Evolutionary conservation across 2,113 vertebrate genomes (phyloP).

Genomic region (Nesogale talazaci): DNA sequence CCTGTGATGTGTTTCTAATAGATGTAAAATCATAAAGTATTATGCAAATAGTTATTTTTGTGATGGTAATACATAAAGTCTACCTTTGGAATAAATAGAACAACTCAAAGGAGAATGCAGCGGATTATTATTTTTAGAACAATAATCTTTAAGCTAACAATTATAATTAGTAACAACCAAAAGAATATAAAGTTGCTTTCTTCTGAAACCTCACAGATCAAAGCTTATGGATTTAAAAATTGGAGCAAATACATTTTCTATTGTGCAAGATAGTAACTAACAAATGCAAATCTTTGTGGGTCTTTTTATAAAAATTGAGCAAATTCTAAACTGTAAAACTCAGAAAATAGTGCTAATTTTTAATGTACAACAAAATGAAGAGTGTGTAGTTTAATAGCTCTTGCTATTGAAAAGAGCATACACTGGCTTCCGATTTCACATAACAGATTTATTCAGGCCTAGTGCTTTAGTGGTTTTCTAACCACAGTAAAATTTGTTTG

Average conservation of each 20-base stretch:
- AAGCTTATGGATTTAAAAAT: slow-evolving; percentile 48
- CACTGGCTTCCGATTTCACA: slow-evolving; percentile 48
- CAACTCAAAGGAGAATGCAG: slow-evolving; percentile 63
- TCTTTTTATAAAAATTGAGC: slow-evolving; percentile 7
- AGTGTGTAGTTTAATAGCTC: slow-evolving; percentile 17
- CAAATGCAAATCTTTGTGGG: slow-evolving; percentile 14
- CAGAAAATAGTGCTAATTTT: slow-evolving; percentile 45
- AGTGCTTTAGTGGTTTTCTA: slow-evolving; percentile 49
- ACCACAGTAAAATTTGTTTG: slow-evolving; percentile 61
- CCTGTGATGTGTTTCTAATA: slow-evolving; percentile 82
- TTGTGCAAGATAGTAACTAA: slow-evolving; percentile 52
- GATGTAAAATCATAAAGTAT: slow-evolving; percentile 83
- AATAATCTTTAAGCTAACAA: slow-evolving; percentile 66
- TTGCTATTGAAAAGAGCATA: slow-evolving; percentile 50
- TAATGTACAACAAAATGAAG: slow-evolving; percentile 46
- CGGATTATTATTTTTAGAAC: slow-evolving; percentile 66
- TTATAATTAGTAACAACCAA: slow-evolving; percentile 52
- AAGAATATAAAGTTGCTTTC: slow-evolving; percentile 62
- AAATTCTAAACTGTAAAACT: slow-evolving; percentile 38
- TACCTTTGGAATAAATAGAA: slow-evolving; percentile 76
- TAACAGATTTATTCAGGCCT: slow-evolving; percentile 54
- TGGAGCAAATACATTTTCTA: slow-evolving; percentile 42
- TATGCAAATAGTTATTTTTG: slow-evolving; percentile 83
- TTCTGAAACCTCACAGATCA: slow-evolving; percentile 58
- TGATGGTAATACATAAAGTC: slow-evolving; percentile 79